Conservation (phyloP, 2,888 invertebrate genomes). For the Dexiosoma caninum region DNA sequence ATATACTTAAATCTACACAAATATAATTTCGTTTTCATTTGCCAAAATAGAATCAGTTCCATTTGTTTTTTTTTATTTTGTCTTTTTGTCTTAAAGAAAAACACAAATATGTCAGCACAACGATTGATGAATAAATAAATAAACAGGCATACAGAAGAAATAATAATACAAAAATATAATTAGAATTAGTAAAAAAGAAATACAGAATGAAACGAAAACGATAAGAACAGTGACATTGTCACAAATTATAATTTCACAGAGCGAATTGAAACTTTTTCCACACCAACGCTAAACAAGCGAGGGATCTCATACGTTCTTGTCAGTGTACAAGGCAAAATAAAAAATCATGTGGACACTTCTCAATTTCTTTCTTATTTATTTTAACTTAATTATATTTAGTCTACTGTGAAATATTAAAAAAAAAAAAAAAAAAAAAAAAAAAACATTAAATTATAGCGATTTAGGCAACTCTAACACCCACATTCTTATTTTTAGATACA, state of each 20-base stretch:
- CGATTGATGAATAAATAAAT: constrained; percentile 41
- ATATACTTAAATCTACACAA: constrained; percentile 40
- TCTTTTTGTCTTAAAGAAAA: constrained; percentile 39
- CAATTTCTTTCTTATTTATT: constrained; percentile 19
- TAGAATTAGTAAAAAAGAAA: constrained; percentile 5
- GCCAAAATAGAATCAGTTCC: constrained; percentile 46
- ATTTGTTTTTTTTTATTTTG: background rate
- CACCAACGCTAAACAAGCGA: constrained; percentile 62
- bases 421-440: background rate
- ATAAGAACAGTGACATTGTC: constrained; percentile 63
- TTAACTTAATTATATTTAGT: background rate
- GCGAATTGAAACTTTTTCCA: constrained; percentile 66
- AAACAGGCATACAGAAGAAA: constrained; percentile 47
- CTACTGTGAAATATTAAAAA: background rate
- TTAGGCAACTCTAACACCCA: constrained; percentile 53
- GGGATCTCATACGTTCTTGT: constrained; percentile 61
- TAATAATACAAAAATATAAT: constrained; percentile 45
- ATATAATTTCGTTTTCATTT: constrained; percentile 51
- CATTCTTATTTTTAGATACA: constrained; percentile 40
- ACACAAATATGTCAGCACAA: constrained; percentile 55
- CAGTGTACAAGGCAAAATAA: constrained; percentile 38
- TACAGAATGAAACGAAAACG: constrained; percentile 17
- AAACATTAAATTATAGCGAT: constrained; percentile 2
- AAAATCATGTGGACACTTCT: constrained; percentile 29
- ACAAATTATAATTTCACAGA: constrained; percentile 67